Base-by-base conservation (phyloP, 2,797 vertebrate genomes). In the Argyrosomus regius region DNA sequence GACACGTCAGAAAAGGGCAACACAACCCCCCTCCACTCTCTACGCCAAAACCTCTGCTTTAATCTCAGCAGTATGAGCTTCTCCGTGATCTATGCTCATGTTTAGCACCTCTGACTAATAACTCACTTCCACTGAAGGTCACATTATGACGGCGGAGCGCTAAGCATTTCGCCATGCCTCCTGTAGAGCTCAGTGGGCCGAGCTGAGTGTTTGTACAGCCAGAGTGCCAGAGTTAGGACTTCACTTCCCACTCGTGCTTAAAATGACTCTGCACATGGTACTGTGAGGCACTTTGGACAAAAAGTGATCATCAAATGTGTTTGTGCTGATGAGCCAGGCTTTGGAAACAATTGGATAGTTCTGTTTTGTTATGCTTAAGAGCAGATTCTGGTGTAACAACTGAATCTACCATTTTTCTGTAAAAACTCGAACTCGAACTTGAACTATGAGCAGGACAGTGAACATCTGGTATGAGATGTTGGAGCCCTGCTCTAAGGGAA, bases 51-150 rank as follows among this genome's bases (percentile, higher is more conserved):
- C 69, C 70, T 60, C 80, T 48, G 69, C 28, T 87, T 86, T 79
- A 78, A 89, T 88, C 45, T 64, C 77, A 63, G 77, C 72, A 50
- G 26, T 46, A 75, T 9, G 59, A 39, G 59, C 77, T 72, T 66
- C 75, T 75, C 31, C 0, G 74, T 88, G 81, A 91, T 90, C 76
- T 88, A 74, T 50, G 57, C 57, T 77, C 78, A 26, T 64, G 63
- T 87, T 87, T 72, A 81, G 75, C 74, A 84, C 85, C 81, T 87
- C 74, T 87, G 84, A 90, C 83, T 75, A 82, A 87, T 90, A 86
- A 86, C 41, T 91, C 78, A 73, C 71, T 76, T 69, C 70, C 39
- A 49, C 57, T 82, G 90, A 92, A 94, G 92, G 91, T 93, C 91
- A 91, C 57, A 52, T 75, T 56, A 50, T 73, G 86, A 87, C 28